These are phyloP conservation scores for cattle (Bos taurus) DNA, from an alignment of 2,113 vertebrate genomes.

Conservation along the genomic window ARS-UCD2.0 NC_037331.1:112329501-112330000, in stretches of 20 bases:
- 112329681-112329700: not conserved
- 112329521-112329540: not conserved
- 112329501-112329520: not conserved
- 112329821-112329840: no score
- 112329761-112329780: not conserved
- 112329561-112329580: not conserved
- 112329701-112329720: not conserved
- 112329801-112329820: not conserved
- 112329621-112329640: not conserved
- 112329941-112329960: no score
- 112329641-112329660: not conserved
- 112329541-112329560: not conserved
- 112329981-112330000: rapidly evolving
- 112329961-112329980: no score
- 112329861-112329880: no score
- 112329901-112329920: no score
- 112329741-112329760: not conserved
- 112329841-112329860: no score
- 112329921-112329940: no score
- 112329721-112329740: not conserved
- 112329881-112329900: no score
- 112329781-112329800: not conserved
- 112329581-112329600: not conserved
- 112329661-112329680: not conserved
- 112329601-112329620: not conserved